phyloP scores from a whole-genome alignment of 2,888 invertebrate genomes.

The Ctenicera cuprea region DNA sequence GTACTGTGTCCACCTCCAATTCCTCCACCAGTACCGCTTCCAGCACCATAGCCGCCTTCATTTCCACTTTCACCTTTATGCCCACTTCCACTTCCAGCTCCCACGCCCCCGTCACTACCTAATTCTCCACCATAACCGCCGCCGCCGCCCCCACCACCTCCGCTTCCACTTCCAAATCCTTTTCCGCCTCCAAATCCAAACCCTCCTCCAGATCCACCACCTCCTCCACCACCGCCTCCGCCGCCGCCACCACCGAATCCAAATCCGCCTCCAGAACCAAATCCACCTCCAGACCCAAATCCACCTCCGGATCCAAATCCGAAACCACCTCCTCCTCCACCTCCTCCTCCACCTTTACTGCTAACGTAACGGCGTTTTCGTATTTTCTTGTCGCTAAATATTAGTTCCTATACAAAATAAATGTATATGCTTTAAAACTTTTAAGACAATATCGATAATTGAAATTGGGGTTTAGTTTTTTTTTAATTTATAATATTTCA shows the following conservation, averaged over 20 bases:
- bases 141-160: conserved; percentile 48
- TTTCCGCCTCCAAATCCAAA: conserved; percentile 46
- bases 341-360: conserved; percentile 47
- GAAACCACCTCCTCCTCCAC: conserved; percentile 49
- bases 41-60: conserved; percentile 46
- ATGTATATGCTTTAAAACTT: not conserved
- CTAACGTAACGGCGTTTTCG: conserved; percentile 2
- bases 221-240: conserved; percentile 52
- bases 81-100: conserved; percentile 48
- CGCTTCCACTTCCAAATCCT: conserved; percentile 46
- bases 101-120: conserved; percentile 37
- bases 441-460: not conserved
- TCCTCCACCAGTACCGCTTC: conserved; percentile 46
- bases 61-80: not conserved
- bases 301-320: conserved; percentile 66
- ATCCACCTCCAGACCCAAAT: conserved; percentile 52
- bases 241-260: conserved; percentile 48
- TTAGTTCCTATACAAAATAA: conserved; percentile 42
- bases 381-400: not conserved
- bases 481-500: no score
- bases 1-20: conserved; percentile 41
- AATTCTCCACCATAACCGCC: conserved; percentile 46
- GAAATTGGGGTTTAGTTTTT: no score
- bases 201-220: conserved; percentile 67
- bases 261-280: not conserved